Conservation (phyloP, 1,140 invertebrate species). For the Tetraneura akinire region DNA sequence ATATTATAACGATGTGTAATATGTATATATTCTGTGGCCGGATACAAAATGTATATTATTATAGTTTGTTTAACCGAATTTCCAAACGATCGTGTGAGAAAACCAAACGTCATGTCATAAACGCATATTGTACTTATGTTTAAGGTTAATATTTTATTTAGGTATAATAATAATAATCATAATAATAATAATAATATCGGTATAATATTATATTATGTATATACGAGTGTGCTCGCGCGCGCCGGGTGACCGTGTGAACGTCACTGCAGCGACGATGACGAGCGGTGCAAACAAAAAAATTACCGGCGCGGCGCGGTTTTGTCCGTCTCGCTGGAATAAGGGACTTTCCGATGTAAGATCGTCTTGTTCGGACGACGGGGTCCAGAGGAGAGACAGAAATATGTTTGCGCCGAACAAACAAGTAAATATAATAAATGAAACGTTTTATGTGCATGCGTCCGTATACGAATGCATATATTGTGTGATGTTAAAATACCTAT, state of each 20-base stretch:
- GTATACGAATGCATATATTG: not conserved
- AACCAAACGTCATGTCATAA: slow-evolving; percentile 9
- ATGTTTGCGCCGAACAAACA: slow-evolving; percentile 37
- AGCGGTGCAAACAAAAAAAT: slow-evolving; percentile 47
- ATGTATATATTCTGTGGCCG: not conserved
- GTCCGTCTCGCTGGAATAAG: slow-evolving; percentile 29
- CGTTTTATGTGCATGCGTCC: not conserved
- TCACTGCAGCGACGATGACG: not conserved
- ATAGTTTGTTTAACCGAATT: slow-evolving; percentile 42
- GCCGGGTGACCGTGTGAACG: slow-evolving; percentile 48
- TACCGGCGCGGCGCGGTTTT: slow-evolving; percentile 15
- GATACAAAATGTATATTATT: not conserved
- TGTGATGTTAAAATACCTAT: slow-evolving; percentile 46
- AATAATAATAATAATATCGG: slow-evolving; percentile 29
- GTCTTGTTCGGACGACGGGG: slow-evolving; percentile 2
- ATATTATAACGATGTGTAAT: not conserved
- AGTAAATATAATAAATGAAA: slow-evolving; percentile 43
- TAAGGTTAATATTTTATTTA: not conserved
- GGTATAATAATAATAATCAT: too few relatives aligned
- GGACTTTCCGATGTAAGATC: slow-evolving; percentile 33
- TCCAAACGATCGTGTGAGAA: slow-evolving; percentile 31
- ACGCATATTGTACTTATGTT: not conserved
- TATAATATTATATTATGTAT: not conserved
- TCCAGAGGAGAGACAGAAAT: slow-evolving; percentile 1
- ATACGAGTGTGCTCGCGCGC: not conserved